A percentile compares a stretch with the other conserved stretches of the same genome.
These are phyloP conservation scores for Caranx ignobilis DNA, from an alignment of 2,113 vertebrate genomes.

Conservation along the genomic window DNA sequence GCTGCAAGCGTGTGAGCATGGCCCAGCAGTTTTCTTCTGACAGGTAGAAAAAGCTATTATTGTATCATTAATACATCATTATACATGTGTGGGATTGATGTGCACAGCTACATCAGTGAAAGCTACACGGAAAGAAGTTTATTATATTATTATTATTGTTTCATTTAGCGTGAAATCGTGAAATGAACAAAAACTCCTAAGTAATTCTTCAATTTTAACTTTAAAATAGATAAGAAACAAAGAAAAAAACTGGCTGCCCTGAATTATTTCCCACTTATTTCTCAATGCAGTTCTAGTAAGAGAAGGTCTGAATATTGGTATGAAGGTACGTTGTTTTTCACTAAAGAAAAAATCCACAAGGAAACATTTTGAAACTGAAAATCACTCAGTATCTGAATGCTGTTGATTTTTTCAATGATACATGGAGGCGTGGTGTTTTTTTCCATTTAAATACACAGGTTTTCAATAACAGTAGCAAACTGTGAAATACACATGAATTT, in stretches of 20 bases:
- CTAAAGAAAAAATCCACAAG: no score
- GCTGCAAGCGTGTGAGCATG: conserved; percentile 56
- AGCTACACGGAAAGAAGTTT: not conserved
- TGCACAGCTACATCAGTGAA: conserved; percentile 6
- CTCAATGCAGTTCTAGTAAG: no score
- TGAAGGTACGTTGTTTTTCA: no score
- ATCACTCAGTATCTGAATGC: not conserved
- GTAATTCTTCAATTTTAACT: no score
- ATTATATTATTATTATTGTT: not conserved
- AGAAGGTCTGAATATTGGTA: no score
- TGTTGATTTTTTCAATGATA: not conserved
- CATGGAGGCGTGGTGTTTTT: not conserved
- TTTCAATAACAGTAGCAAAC: no score
- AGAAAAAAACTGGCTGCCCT: no score
- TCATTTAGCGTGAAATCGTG: not conserved
- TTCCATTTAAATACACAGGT: not conserved
- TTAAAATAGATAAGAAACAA: no score
- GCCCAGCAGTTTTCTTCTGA: conserved; percentile 63
- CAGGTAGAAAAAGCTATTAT: conserved; percentile 58
- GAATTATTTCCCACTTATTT: no score
- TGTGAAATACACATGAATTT: not conserved
- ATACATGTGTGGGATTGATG: conserved; percentile 26
- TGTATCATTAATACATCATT: conserved; percentile 41
- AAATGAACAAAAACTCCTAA: not conserved
- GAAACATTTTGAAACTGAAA: not conserved